Evolutionary conservation across 2,888 invertebrate species (phyloP), one percentile per base, ranked within the genome.

Genomic region (Hypena proboscidalis): DNA sequence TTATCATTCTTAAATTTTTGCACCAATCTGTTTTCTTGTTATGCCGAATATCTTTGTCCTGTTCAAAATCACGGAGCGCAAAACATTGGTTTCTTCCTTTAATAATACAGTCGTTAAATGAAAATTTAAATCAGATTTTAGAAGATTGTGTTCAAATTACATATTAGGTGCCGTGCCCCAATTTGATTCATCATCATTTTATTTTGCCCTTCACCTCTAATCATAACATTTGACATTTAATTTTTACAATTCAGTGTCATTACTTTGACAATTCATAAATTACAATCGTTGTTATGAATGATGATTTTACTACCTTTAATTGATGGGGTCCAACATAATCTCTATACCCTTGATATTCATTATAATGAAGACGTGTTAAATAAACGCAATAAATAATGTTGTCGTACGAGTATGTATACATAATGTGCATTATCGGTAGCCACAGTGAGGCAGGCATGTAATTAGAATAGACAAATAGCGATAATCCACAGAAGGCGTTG

Each of bases 401-500:
- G 3, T 17, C 3, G 3, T 17, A 4, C 17, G 17, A 5, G 5
- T 5, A 32, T 14, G 8, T 36, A 40, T 55, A 30, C n/a, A 3
- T 25, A 15, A 30, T 13, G 34, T 19, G 8, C 11, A 29, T 22
- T 58, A 57, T 57, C 52, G 13, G 22, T 38, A 26, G 23, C 20
- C 37, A 36, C 42, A 51, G 34, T 39, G 45, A 44, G 43, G 44
- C 38, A 39, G 39, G 44, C 60, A 62, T 72, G 69, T 83, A 82
- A 80, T 83, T 83, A 84, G 73, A 81, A 81, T 85, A 82, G 78
- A 78, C 80, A 80, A 77, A 77, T 72, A 69, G 72, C 80, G 83
- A 85, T 87, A 86, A 83, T 87, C 86, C 80, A 76, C 77, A 79
- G 81, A 85, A 81, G 82, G 83, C 78, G 78, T 80, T 77, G 82